phyloP scores from a whole-genome alignment of 92 coral and sea anemone genomes.

The Muricea muricata region DNA sequence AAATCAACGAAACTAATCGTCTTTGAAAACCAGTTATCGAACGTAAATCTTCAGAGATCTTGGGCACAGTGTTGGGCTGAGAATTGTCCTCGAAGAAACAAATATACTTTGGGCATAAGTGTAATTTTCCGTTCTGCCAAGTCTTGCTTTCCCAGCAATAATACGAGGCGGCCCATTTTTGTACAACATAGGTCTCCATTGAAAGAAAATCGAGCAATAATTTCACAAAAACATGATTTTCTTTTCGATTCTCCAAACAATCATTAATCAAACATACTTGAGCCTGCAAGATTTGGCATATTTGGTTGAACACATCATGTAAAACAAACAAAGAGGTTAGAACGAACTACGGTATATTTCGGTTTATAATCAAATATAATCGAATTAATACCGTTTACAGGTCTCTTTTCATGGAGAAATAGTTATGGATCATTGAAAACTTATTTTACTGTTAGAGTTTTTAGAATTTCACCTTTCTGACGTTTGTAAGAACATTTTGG shows the following conservation, averaged over 20 bases:
- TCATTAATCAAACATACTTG: too few relatives aligned
- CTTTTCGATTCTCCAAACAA: background rate
- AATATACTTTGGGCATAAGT: constrained; percentile 67
- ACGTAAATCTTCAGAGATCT: constrained; percentile 64
- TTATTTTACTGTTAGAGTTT: too few relatives aligned
- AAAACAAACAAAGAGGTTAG: background rate
- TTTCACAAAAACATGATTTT: background rate
- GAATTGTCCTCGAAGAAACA: constrained; percentile 73
- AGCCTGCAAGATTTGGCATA: background rate
- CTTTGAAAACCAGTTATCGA: constrained; percentile 68
- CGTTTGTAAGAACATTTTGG: too few relatives aligned
- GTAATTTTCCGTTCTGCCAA: constrained; percentile 84
- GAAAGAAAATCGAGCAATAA: background rate
- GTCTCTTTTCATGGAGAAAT: too few relatives aligned
- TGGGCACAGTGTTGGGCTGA: constrained; percentile 41
- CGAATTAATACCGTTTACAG: too few relatives aligned
- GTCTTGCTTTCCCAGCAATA: constrained; percentile 69
- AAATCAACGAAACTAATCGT: constrained; percentile 65
- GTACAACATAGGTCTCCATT: constrained; percentile 46
- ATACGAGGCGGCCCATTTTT: constrained; percentile 92
- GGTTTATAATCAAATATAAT: too few relatives aligned
- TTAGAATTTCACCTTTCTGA: too few relatives aligned
- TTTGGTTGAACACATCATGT: background rate
- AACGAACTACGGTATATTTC: too few relatives aligned
- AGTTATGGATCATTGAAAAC: too few relatives aligned